phyloP scores from a whole-genome alignment of 64 coral and sea anemone genomes.

The Catalaphyllia jardinei region DNA sequence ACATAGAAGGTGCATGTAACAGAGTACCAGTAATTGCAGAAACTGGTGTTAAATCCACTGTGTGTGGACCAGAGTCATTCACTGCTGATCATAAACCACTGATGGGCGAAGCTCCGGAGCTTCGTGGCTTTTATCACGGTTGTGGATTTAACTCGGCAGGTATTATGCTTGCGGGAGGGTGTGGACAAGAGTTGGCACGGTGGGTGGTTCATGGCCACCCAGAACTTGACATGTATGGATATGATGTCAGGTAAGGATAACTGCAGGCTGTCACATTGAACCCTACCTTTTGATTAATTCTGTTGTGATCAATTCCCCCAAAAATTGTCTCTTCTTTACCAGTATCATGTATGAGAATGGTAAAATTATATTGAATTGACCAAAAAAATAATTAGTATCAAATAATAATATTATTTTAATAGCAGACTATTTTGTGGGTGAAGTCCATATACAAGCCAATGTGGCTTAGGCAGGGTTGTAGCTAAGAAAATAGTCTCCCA shows the following conservation, averaged over 20 bases:
- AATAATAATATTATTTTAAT: too few relatives aligned
- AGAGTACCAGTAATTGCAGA: conserved; percentile 88
- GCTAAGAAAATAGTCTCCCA: too few relatives aligned
- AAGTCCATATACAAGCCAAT: too few relatives aligned
- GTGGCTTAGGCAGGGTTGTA: too few relatives aligned
- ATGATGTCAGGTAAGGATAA: conserved; percentile 80
- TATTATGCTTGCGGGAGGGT: conserved; percentile 97
- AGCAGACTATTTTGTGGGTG: too few relatives aligned
- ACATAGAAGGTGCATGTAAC: conserved; percentile 91
- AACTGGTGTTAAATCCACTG: conserved; percentile 96
- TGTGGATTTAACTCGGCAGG: conserved; percentile 98
- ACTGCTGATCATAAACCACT: conserved; percentile 97
- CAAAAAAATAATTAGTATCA: too few relatives aligned
- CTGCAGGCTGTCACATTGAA: too few relatives aligned
- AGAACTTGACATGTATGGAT: conserved; percentile 87
- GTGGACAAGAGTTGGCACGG: conserved; percentile 88
- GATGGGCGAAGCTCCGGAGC: conserved; percentile 88
- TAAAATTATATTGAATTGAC: too few relatives aligned
- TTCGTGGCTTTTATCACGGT: conserved; percentile 91
- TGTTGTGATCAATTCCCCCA: too few relatives aligned
- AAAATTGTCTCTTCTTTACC: too few relatives aligned
- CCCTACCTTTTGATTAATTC: too few relatives aligned
- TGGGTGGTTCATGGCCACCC: conserved; percentile 91
- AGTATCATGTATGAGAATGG: too few relatives aligned
- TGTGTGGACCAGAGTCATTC: conserved; percentile 98